These are phyloP conservation scores for Parotocinclus haroldoi DNA, from an alignment of 2,797 vertebrate genomes.

Conservation along the genomic window DNA sequence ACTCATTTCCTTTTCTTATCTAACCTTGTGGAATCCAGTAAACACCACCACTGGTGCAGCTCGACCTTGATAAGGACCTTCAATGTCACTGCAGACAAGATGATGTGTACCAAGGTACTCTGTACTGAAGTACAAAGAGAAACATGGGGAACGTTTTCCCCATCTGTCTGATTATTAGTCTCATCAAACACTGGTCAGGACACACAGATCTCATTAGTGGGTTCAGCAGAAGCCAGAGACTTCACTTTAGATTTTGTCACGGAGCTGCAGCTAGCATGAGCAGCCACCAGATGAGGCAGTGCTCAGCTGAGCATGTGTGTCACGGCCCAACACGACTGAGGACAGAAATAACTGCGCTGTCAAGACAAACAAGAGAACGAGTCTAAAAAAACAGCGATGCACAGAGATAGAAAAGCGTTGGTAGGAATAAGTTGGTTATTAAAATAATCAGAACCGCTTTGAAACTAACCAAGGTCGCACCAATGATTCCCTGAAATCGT, in stretches of 20 bases:
- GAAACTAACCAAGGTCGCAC: too few relatives aligned
- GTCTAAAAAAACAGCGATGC: not conserved
- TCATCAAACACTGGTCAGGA: conserved; percentile 10
- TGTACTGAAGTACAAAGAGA: not conserved
- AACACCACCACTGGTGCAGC: not conserved
- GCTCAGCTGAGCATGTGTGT: not conserved
- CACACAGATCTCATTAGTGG: conserved; percentile 23
- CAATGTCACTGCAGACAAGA: not conserved
- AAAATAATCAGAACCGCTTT: too few relatives aligned
- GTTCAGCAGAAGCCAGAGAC: conserved; percentile 10
- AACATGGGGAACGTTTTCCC: not conserved
- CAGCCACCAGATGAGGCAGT: conserved; percentile 15
- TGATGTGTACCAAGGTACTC: not conserved
- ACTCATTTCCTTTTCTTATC: conserved; percentile 24
- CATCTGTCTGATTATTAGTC: conserved; percentile 6
- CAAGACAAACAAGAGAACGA: not conserved
- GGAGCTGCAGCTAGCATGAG: not conserved
- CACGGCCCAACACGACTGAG: not conserved
- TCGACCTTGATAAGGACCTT: conserved; percentile 1
- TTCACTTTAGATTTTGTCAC: not conserved
- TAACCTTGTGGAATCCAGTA: not conserved
- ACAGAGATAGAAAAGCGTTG: not conserved
- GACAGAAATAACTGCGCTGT: not conserved
- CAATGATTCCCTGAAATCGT: too few relatives aligned
- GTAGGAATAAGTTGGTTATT: too few relatives aligned